phyloP scores from a whole-genome alignment of 2,888 invertebrate species.

The Melangyna quadrimaculata region DNA sequence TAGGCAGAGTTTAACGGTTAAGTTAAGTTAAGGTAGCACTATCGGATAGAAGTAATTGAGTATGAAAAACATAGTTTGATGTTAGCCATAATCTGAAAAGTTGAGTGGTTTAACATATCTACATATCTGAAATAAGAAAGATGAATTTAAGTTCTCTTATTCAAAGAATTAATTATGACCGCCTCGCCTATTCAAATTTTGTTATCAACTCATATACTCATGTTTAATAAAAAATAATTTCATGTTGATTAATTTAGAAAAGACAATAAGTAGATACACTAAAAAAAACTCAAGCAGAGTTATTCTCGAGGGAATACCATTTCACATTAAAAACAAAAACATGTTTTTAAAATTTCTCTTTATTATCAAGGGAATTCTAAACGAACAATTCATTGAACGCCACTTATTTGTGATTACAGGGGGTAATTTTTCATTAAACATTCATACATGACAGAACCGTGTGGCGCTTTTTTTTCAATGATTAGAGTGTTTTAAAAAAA shows the following conservation, averaged over 20 bases:
- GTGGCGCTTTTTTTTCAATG: not conserved
- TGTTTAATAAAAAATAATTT: not conserved
- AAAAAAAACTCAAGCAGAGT: not conserved
- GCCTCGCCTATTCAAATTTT: not conserved
- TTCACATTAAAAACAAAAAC: not conserved
- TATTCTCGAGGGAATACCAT: not conserved
- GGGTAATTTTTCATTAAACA: not conserved
- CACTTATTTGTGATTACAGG: not conserved
- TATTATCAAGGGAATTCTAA: not conserved
- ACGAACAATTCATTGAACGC: not conserved
- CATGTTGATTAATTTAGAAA: not conserved
- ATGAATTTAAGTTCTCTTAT: not conserved
- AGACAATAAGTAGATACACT: not conserved
- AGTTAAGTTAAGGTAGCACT: too few species aligned
- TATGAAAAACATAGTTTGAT: too few species aligned
- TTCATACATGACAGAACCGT: slow-evolving; percentile 4
- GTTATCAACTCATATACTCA: not conserved
- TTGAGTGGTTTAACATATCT: too few species aligned
- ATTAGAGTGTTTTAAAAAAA: not conserved
- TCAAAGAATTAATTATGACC: not conserved
- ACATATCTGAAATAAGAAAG: not conserved
- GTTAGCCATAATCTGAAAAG: too few species aligned
- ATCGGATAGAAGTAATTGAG: too few species aligned
- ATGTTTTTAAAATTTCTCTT: not conserved
- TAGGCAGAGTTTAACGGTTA: too few species aligned